Evolutionary conservation across 2,113 vertebrate genomes (phyloP), one percentile per base, ranked within the genome.

Genomic region (Chionis minor): DNA sequence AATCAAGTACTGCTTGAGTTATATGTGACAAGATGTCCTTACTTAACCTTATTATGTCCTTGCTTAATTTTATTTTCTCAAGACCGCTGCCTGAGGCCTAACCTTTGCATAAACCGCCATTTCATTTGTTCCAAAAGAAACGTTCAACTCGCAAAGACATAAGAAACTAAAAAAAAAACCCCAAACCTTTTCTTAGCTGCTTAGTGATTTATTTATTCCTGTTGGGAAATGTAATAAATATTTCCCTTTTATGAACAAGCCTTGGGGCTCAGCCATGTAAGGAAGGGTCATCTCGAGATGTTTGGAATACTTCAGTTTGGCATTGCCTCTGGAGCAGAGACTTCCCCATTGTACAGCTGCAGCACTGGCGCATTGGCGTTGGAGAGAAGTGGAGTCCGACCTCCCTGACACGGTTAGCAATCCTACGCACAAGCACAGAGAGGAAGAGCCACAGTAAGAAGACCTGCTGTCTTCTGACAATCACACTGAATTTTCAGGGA

Each of bases 211-310:
- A 52, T 38, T 90, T 67, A 58, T 49, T 81, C 20, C 52, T 85
- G 7, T 26, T 77, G 35, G 32, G 40, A 96, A 95, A 74, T 22
- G 9, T 12, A 55, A 81, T 49, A 78, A 40, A 27, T 74, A 49
- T 74, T 89, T 87, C 32, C 69, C 14, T 91, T 81, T 89, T 72
- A 84, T 42, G 33, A 94, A 65, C 54, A 79, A 56, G 52, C 5
- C 10, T 35, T 88, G 83, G n/a, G 32, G 44, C 75, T 69, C 45
- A 74, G 55, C 56, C 86, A 67, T 63, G 77, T 78, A 56, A 81
- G 67, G 59, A 94, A 81, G 30, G 49, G 40, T 86, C 49, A 56
- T 52, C 22, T 32, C 75, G 47, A 63, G 16, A 33, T 8, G 7
- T 1, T 72, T 38, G 65, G 56, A 92, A 55, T 28, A 72, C 35